Conservation (phyloP, 2,888 invertebrate species). For the Leptinotarsa haldemani region DNA sequence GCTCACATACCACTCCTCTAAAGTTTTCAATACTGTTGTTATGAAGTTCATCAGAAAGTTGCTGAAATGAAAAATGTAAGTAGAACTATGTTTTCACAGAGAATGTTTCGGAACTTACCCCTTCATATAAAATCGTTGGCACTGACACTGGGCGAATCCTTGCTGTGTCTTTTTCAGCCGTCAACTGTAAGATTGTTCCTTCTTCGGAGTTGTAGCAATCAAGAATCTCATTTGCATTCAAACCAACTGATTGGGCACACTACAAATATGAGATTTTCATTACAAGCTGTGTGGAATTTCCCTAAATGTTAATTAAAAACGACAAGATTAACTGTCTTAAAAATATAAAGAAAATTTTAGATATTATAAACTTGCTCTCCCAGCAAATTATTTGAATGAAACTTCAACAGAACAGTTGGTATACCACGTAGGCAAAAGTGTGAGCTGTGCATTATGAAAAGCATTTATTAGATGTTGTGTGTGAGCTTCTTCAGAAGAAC, state of each 20-base stretch:
- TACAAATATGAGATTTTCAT: conserved; percentile 50
- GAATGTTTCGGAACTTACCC: conserved; percentile 62
- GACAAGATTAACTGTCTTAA: no score
- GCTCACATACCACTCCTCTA: conserved; percentile 62
- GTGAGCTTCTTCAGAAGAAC: no score
- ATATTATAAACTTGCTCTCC: no score
- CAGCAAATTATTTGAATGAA: no score
- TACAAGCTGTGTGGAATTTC: not conserved
- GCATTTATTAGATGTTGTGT: no score
- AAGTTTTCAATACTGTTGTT: conserved; percentile 65
- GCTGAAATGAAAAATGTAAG: conserved; percentile 43
- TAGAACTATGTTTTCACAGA: not conserved
- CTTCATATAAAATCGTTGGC: conserved; percentile 68
- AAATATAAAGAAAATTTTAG: no score
- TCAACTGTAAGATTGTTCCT: conserved; percentile 67
- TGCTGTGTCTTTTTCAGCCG: conserved; percentile 67
- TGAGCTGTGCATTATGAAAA: no score
- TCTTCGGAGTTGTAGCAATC: conserved; percentile 63
- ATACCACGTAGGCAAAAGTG: no score
- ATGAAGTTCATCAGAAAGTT: conserved; percentile 60
- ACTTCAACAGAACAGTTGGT: no score
- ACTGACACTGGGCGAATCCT: conserved; percentile 66
- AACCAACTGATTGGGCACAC: conserved; percentile 65
- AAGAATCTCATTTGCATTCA: conserved; percentile 61
- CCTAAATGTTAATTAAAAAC: no score